Evolutionary conservation across 2,113 vertebrate genomes (phyloP).

Genomic region (Daubentonia madagascariensis): DNA sequence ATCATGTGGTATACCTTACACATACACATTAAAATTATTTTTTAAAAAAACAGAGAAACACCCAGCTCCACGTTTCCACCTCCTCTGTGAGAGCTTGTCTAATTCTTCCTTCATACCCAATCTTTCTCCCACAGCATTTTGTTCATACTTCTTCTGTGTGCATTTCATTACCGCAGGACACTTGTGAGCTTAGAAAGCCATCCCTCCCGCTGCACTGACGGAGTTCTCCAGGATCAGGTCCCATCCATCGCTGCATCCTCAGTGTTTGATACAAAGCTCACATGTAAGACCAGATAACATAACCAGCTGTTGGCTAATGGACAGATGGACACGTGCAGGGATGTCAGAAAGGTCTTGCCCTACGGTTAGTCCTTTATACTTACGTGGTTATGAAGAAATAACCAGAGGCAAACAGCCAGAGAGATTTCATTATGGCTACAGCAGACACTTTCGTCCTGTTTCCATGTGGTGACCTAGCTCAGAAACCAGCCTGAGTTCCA

Average conservation of each 20-base stretch:
- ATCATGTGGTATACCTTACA: background rate
- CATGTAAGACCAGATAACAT: background rate
- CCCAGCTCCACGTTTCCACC: background rate
- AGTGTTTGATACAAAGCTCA: background rate
- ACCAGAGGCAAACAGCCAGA: background rate
- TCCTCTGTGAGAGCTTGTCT: background rate
- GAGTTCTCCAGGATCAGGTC: background rate
- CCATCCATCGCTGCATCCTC: background rate
- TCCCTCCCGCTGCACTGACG: background rate
- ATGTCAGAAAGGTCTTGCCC: background rate
- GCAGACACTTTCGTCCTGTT: background rate
- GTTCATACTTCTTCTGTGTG: background rate
- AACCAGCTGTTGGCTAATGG: background rate
- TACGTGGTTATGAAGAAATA: background rate
- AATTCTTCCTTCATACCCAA: background rate
- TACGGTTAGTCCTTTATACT: background rate
- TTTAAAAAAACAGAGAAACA: background rate
- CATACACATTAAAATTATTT: background rate
- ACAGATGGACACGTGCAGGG: no score
- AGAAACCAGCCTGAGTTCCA: background rate
- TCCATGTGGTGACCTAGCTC: background rate
- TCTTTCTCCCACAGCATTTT: background rate
- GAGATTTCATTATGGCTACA: background rate
- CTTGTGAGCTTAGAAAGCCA: background rate
- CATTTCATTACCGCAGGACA: background rate